Conservation (phyloP, 2,797 vertebrate species). For the Tinamus major region DNA sequence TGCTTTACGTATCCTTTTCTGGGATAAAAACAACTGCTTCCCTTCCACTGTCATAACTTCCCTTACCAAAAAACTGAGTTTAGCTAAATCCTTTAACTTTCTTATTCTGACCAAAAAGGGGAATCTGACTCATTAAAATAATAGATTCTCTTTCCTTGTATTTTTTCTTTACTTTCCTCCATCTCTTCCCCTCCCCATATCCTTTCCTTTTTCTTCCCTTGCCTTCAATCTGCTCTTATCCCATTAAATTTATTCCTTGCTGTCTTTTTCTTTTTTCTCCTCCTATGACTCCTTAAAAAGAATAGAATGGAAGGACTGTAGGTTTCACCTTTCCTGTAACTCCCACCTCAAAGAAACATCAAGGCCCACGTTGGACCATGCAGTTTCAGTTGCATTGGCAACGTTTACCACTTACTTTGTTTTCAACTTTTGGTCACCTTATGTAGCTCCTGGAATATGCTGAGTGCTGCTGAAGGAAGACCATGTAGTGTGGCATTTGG, state of each 20-base stretch:
- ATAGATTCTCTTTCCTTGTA: neutral
- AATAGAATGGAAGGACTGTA: neutral
- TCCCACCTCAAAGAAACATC: neutral
- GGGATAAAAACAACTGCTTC: neutral
- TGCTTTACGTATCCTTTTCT: neutral
- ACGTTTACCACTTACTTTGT: neutral
- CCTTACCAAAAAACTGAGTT: neutral
- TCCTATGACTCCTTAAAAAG: neutral
- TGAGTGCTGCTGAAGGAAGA: neutral
- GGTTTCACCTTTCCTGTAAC: neutral
- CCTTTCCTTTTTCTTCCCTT: neutral
- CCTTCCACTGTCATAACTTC: neutral
- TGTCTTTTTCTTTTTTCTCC: neutral
- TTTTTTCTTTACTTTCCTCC: conserved; percentile 14
- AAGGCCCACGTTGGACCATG: neutral
- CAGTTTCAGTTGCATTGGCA: neutral
- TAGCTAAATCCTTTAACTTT: neutral
- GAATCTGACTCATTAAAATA: neutral
- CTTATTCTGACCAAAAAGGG: neutral
- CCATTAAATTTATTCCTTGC: neutral
- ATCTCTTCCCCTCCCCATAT: neutral
- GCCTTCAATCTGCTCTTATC: conserved; percentile 7
- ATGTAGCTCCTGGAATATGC: neutral
- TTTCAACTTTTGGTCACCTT: neutral
- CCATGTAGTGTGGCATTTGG: neutral